Base-by-base conservation (phyloP, 2,888 invertebrate genomes). In the Eretmocerus hayati region DNA sequence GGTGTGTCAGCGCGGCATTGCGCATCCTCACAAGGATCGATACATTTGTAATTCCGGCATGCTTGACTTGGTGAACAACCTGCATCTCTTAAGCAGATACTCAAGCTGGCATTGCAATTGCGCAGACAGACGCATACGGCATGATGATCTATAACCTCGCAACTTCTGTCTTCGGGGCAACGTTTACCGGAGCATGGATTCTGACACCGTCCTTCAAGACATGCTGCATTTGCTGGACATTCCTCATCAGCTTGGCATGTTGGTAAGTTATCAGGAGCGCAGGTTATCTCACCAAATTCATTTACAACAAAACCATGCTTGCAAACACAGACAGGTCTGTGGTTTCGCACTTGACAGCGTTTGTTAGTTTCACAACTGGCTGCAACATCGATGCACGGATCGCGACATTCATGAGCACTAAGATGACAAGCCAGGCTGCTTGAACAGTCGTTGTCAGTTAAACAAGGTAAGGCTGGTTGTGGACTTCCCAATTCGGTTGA, bases 221-320 rank as follows among this genome's bases (percentile, higher is more conserved):
- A 93, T 52, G 88, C 87, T 72, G 85, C 81, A 70, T 90, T 89
- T 37, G 87, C 83, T 43, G 90, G 85, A 64, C 93, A 93, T 66
- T 92, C 88, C 60, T 84, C 82, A 65, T 87, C 84, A 61, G 81
- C 79, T 45, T 80, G 78, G 73, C 93, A 93, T 73, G 88, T 88
- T 53, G 84, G 79, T n/a, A n/a, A n/a, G 59, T 81, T 77, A 65
- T 87, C 89, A 15, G 87, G 87, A 38, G 88, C 87, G 69, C 93
- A 93, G 19, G 86, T 85, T 60, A 93, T 75, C 68, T 91, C 91
- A 44, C 91, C 90, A 61, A 80, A 80, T 66, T 90, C 90, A 69
- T 88, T 92, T 41, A 92, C 83, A 55, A 90, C 84, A 66, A 91
- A 90, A 48, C 90, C 90, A 64, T 85, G 84, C 65, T 89, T 87